These are phyloP conservation scores for Drosophila pseudotalamancana DNA, from an alignment of 2,888 invertebrate species.

Conservation along the genomic window DNA sequence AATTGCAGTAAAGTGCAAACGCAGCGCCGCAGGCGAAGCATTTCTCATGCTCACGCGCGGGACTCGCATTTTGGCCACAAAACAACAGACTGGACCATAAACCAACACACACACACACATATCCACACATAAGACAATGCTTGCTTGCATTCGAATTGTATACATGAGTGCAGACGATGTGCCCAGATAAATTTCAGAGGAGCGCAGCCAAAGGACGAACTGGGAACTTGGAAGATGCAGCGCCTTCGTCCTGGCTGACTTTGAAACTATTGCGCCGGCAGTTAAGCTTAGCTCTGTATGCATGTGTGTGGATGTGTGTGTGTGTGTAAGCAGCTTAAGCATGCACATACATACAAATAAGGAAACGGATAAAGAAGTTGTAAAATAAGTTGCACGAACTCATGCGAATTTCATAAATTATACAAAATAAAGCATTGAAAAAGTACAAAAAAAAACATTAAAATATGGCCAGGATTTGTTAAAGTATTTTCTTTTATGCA, in stretches of 20 bases:
- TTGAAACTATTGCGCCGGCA: conserved; percentile 69
- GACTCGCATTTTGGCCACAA: conserved; percentile 62
- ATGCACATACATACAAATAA: conserved; percentile 56
- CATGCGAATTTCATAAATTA: conserved; percentile 51
- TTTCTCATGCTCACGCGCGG: conserved; percentile 59
- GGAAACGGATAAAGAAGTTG: conserved; percentile 72
- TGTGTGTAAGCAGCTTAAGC: conserved; percentile 49
- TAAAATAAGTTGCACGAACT: conserved; percentile 68
- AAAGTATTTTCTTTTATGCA: background rate
- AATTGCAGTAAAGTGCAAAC: conserved; percentile 66
- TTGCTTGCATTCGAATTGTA: conserved; percentile 60
- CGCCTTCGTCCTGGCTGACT: conserved; percentile 54
- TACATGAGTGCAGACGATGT: conserved; percentile 50
- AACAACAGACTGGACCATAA: conserved; percentile 69
- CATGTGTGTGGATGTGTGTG: conserved; percentile 4
- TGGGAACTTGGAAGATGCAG: conserved; percentile 59
- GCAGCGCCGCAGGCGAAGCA: conserved; percentile 57
- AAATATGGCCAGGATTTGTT: conserved; percentile 1
- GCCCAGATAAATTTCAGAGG: conserved; percentile 59
- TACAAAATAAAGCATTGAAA: conserved; percentile 34
- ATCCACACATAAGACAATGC: conserved; percentile 31
- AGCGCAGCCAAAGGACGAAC: conserved; percentile 43
- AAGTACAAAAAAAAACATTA: conserved; percentile 5
- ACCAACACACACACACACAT: conserved; percentile 30
- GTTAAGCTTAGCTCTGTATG: conserved; percentile 59